phyloP scores from a whole-genome alignment of 2,797 vertebrate genomes.

The Kryptopterus vitreolus region DNA sequence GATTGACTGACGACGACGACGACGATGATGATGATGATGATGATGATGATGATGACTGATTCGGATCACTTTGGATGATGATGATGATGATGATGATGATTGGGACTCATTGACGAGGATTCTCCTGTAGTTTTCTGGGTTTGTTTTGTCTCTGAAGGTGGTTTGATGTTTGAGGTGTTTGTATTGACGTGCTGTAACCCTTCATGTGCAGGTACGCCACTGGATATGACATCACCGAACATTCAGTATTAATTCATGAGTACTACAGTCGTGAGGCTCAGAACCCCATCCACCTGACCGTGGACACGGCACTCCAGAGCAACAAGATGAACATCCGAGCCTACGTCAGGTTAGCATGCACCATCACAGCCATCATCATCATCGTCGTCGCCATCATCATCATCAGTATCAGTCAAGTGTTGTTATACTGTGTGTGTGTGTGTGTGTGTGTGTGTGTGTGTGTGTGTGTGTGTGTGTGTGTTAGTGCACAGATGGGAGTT shows the following conservation, averaged over 20 bases:
- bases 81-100: too few species aligned
- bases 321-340: constrained; percentile 84
- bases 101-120: too few species aligned
- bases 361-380: not conserved
- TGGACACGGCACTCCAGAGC: constrained; percentile 82
- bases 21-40: too few species aligned
- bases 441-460: too few species aligned
- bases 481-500: constrained; percentile 96
- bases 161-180: too few species aligned
- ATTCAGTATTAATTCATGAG: constrained; percentile 95
- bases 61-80: too few species aligned
- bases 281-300: constrained; percentile 91
- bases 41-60: too few species aligned
- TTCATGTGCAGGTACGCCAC: constrained; percentile 87
- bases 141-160: not conserved
- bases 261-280: constrained; percentile 96
- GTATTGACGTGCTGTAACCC: not conserved
- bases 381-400: too few species aligned
- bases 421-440: too few species aligned
- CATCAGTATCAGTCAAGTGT: too few species aligned
- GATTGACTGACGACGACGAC: too few species aligned
- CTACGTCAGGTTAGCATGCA: constrained; percentile 76
- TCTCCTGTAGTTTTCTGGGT: not conserved
- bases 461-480: not conserved
- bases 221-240: constrained; percentile 96